Evolutionary conservation across 1,140 invertebrate genomes (phyloP).

Genomic region (Cardiocondyla obscurior): DNA sequence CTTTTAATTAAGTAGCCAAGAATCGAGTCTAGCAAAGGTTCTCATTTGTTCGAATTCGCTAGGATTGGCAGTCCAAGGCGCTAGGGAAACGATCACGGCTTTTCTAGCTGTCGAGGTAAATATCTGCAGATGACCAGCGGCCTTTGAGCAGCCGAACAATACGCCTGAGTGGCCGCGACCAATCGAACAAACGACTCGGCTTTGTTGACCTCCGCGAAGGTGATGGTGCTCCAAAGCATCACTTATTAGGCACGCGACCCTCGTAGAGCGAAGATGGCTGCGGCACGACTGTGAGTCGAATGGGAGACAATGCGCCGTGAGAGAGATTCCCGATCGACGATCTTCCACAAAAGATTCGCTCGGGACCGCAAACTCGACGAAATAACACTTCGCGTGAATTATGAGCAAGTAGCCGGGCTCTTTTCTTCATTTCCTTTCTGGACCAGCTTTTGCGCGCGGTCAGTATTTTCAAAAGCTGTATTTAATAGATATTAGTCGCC

Average conservation of each 20-base stretch:
- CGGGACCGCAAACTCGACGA: not conserved
- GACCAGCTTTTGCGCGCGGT: not conserved
- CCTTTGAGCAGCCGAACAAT: constrained; percentile 76
- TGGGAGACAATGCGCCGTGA: constrained; percentile 37
- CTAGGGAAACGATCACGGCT: constrained; percentile 11
- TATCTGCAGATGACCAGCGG: constrained; percentile 61
- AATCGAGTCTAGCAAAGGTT: not conserved
- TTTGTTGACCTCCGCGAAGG: constrained; percentile 69
- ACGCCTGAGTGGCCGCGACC: constrained; percentile 74
- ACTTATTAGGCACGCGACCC: constrained; percentile 74
- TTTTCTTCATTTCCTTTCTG: not conserved
- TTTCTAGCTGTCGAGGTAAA: constrained; percentile 58
- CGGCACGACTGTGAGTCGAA: constrained; percentile 44
- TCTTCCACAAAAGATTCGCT: not conserved
- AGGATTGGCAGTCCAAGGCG: not conserved
- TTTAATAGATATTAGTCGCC: not conserved
- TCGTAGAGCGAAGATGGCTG: constrained; percentile 54
- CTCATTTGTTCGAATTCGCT: not conserved
- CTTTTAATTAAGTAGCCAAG: not conserved
- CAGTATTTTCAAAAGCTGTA: not conserved
- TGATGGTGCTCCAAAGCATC: constrained; percentile 52
- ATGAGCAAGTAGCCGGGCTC: not conserved
- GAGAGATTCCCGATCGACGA: not conserved
- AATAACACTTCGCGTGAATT: constrained; percentile 19
- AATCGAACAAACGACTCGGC: constrained; percentile 77